Percentiles rank a stretch among this genome's conserved stretches.
Conservation (phyloP, 2,888 invertebrate genomes). For the Drosophila kuntzei region DNA sequence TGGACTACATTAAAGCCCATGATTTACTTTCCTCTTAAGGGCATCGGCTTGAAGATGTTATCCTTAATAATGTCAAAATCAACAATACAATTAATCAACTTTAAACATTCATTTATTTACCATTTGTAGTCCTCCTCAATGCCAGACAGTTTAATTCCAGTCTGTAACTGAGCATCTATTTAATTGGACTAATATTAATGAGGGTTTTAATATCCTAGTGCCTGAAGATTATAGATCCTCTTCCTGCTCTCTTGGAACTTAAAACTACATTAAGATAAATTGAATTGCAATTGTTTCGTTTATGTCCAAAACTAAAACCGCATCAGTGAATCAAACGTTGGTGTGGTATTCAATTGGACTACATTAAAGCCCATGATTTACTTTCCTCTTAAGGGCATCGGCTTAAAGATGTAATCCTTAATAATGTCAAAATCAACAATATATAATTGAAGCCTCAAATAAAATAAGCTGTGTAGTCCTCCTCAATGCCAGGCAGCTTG, state of each 20-base stretch:
- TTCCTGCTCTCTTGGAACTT: slow-evolving; percentile 58
- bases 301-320: slow-evolving; percentile 22
- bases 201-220: slow-evolving; percentile 53
- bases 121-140: slow-evolving; percentile 47
- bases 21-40: slow-evolving; percentile 82
- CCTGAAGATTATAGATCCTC: slow-evolving; percentile 37
- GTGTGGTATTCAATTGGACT: slow-evolving; percentile 78
- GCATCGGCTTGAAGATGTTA: slow-evolving; percentile 72
- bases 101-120: too few species aligned
- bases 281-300: background rate
- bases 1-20: slow-evolving; percentile 72
- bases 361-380: slow-evolving; percentile 65
- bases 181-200: slow-evolving; percentile 38
- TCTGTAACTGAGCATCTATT: slow-evolving; percentile 28
- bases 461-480: slow-evolving; percentile 82
- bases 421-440: slow-evolving; percentile 60
- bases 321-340: slow-evolving; percentile 15
- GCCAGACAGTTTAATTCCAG: slow-evolving; percentile 20
- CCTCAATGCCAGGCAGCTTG: slow-evolving; percentile 47
- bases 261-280: slow-evolving; percentile 29
- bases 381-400: slow-evolving; percentile 83
- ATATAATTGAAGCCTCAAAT: background rate
- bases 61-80: slow-evolving; percentile 72
- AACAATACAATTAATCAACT: too few species aligned
- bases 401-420: slow-evolving; percentile 72